Evolutionary conservation across 1,140 invertebrate genomes (phyloP).

Genomic region (Dufourea novaeangliae): DNA sequence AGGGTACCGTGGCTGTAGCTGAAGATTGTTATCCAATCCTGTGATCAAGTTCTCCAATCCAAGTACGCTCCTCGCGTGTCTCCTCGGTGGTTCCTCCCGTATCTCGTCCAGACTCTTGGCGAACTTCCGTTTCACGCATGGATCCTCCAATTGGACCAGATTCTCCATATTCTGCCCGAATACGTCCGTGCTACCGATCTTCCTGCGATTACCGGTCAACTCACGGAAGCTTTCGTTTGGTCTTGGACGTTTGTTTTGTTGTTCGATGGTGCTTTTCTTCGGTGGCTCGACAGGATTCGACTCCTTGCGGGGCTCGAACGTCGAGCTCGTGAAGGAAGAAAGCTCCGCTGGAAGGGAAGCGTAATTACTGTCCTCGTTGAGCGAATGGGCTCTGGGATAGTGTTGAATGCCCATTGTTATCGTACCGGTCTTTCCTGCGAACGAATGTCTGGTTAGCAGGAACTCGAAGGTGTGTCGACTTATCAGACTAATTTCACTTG

Average conservation of each 20-base stretch:
- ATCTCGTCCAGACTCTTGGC: conserved; percentile 76
- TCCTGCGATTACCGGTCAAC: conserved; percentile 56
- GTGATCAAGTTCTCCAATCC: conserved; percentile 60
- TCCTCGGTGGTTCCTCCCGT: conserved; percentile 68
- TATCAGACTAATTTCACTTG: not conserved
- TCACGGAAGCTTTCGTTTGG: conserved; percentile 47
- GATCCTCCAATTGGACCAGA: conserved; percentile 72
- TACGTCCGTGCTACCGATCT: conserved; percentile 74
- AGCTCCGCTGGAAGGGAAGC: conserved; percentile 71
- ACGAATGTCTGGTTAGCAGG: not conserved
- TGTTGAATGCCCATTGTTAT: conserved; percentile 75
- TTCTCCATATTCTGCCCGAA: conserved; percentile 78
- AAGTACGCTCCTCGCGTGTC: conserved; percentile 65
- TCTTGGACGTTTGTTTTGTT: conserved; percentile 40
- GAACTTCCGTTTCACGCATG: conserved; percentile 66
- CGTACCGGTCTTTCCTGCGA: conserved; percentile 70
- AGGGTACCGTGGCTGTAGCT: conserved; percentile 35
- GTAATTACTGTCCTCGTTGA: conserved; percentile 70
- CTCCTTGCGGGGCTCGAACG: conserved; percentile 68
- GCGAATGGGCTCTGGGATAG: conserved; percentile 69
- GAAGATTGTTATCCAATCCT: conserved; percentile 43
- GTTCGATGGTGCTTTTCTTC: conserved; percentile 28
- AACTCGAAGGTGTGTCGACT: not conserved
- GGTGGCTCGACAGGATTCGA: conserved; percentile 8
- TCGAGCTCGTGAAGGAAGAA: conserved; percentile 73